Evolutionary conservation across 92 coral and sea anemone genomes (phyloP).

Genomic region (Chrysogorgia sp.): DNA sequence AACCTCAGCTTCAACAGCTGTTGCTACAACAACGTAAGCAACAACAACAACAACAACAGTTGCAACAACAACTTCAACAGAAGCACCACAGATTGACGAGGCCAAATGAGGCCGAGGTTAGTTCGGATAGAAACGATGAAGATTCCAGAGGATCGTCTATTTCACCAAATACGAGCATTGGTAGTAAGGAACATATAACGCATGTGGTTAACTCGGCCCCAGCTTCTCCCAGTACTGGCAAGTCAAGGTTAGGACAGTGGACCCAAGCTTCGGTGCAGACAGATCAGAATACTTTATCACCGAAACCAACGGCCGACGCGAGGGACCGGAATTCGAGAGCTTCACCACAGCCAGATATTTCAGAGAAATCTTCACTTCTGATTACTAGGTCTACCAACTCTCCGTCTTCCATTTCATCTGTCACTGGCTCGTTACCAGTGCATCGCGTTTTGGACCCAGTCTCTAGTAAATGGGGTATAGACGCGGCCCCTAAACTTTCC

Average conservation of each 20-base stretch:
- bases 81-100: slow-evolving; percentile 49
- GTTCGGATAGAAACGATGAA: neutral
- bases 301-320: slow-evolving; percentile 23
- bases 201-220: slow-evolving; percentile 71
- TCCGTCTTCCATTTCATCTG: slow-evolving; percentile 32
- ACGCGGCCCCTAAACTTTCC: slow-evolving; percentile 95
- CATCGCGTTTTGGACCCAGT: slow-evolving; percentile 80
- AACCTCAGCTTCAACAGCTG: slow-evolving; percentile 61
- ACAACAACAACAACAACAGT: slow-evolving; percentile 54
- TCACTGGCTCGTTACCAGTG: slow-evolving; percentile 23
- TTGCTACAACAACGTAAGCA: slow-evolving; percentile 62
- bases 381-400: slow-evolving; percentile 63
- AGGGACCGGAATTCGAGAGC: slow-evolving; percentile 38
- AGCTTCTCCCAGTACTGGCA: slow-evolving; percentile 51
- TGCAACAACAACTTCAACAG: slow-evolving; percentile 50
- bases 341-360: slow-evolving; percentile 31
- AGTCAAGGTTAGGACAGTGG: slow-evolving; percentile 94
- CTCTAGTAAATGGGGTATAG: slow-evolving; percentile 98
- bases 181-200: slow-evolving; percentile 61
- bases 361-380: slow-evolving; percentile 40
- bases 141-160: neutral
- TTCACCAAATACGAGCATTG: slow-evolving; percentile 24
- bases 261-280: slow-evolving; percentile 67
- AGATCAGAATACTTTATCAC: slow-evolving; percentile 36
- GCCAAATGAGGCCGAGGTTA: slow-evolving; percentile 44